phyloP scores from a whole-genome alignment of 2,113 vertebrate species.

The Cyanoliseus patagonus region DNA sequence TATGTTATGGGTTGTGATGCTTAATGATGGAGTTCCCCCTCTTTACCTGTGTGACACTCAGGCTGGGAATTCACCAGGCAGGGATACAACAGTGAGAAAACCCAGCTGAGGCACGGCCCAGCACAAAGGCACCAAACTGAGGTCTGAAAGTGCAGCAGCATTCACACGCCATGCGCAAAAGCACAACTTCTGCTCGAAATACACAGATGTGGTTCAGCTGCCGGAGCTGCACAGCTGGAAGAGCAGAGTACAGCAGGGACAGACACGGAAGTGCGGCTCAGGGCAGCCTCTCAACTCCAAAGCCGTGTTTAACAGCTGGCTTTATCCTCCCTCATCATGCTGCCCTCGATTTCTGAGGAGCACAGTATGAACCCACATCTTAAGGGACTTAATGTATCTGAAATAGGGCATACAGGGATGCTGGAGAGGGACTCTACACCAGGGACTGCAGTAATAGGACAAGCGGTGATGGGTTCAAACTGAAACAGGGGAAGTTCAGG shows the following conservation, averaged over 20 bases:
- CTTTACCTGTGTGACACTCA: accelerated
- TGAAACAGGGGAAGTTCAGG: neutral
- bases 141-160: neutral
- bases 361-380: neutral
- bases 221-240: neutral
- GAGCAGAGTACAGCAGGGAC: neutral
- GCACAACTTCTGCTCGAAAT: neutral
- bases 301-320: neutral
- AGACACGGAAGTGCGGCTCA: neutral
- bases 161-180: neutral
- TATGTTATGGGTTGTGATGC: neutral
- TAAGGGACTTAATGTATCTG: neutral
- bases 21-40: neutral
- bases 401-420: neutral
- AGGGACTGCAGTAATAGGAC: neutral
- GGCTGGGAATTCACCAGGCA: neutral
- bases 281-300: neutral
- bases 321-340: neutral
- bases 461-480: neutral
- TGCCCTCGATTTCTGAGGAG: neutral
- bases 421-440: neutral
- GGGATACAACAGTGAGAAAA: neutral
- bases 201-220: accelerated
- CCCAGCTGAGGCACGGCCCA: neutral
- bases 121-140: neutral